A percentile compares a stretch with the other conserved stretches of the same genome.
These are phyloP conservation scores for Diloba caeruleocephala DNA, from an alignment of 2,888 invertebrate species.

Conservation along the genomic window DNA sequence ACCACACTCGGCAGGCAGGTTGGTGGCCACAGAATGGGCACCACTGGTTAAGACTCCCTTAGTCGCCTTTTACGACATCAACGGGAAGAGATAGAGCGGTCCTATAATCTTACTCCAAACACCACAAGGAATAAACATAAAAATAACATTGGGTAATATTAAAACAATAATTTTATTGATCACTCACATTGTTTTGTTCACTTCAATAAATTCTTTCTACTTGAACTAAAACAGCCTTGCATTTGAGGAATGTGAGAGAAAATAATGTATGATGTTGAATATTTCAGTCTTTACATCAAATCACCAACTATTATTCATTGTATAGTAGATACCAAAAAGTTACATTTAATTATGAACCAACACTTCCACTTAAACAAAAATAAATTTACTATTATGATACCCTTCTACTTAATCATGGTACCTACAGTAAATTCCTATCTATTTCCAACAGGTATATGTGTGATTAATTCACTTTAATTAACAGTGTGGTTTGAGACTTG, in stretches of 20 bases:
- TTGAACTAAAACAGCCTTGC: slow-evolving; percentile 82
- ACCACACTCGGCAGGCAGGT: too few relatives aligned
- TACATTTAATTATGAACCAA: slow-evolving; percentile 34
- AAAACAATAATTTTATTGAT: slow-evolving; percentile 72
- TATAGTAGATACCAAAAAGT: slow-evolving; percentile 51
- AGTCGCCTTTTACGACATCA: too few relatives aligned
- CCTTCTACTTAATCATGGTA: slow-evolving; percentile 35
- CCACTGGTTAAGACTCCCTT: too few relatives aligned
- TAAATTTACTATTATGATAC: slow-evolving; percentile 54
- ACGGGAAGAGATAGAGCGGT: too few relatives aligned
- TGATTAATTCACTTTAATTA: slow-evolving; percentile 35
- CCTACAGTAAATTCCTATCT: slow-evolving; percentile 34
- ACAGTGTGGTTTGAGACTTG: slow-evolving; percentile 53
- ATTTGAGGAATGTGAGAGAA: slow-evolving; percentile 81
- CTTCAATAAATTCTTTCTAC: slow-evolving; percentile 67
- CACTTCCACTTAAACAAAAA: slow-evolving; percentile 54
- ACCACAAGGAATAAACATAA: slow-evolving; percentile 3
- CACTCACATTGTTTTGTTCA: slow-evolving; percentile 84
- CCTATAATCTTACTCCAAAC: too few relatives aligned
- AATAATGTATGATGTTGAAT: slow-evolving; percentile 64
- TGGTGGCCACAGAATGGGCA: too few relatives aligned
- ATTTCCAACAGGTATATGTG: slow-evolving; percentile 21
- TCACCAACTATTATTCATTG: slow-evolving; percentile 63
- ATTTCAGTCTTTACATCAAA: slow-evolving; percentile 75
- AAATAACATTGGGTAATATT: slow-evolving; percentile 40